These are phyloP conservation scores for Leistus spinibarbis DNA, from an alignment of 2,888 invertebrate species.

Conservation along the genomic window DNA sequence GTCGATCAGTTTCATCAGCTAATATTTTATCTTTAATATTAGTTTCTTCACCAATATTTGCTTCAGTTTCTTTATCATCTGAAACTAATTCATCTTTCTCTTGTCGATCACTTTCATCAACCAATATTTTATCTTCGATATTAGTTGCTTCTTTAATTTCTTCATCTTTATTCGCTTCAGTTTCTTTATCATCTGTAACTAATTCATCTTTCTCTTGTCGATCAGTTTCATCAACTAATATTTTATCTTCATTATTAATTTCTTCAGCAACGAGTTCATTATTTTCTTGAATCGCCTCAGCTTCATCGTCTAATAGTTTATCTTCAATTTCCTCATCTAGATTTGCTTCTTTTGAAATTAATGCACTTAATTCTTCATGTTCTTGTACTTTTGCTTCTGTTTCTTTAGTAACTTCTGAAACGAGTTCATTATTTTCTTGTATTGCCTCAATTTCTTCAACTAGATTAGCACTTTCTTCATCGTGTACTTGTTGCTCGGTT, in stretches of 20 bases:
- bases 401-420: no score
- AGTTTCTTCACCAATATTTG: slow-evolving; percentile 4
- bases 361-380: neutral
- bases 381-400: no score
- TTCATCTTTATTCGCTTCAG: slow-evolving; percentile 2
- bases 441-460: neutral
- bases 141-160: neutral
- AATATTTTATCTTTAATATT: neutral
- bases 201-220: neutral
- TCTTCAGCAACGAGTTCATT: slow-evolving; percentile 5
- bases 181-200: neutral
- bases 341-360: neutral
- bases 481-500: neutral
- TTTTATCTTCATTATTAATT: neutral
- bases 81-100: neutral
- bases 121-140: neutral
- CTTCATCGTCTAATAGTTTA: no score
- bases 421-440: no score
- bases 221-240: slow-evolving; percentile 27
- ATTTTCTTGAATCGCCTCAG: neutral
- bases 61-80: neutral
- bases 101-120: neutral
- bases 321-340: neutral
- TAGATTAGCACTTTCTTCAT: slow-evolving; percentile 5
- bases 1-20: slow-evolving; percentile 20